Conservation (phyloP, 2,888 invertebrate species). For the Tholera decimalis region DNA sequence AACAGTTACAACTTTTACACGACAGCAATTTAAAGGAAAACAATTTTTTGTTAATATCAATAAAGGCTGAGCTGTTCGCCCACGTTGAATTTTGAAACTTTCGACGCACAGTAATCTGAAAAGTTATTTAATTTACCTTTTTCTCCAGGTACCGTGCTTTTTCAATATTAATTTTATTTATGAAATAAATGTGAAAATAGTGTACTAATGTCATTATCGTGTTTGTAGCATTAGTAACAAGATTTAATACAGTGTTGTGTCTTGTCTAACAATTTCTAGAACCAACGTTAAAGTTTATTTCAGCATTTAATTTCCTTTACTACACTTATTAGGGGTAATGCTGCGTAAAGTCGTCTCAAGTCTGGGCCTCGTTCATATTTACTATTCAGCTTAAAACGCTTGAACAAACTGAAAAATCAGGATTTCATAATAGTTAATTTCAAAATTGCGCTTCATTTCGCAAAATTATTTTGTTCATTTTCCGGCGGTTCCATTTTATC, state of each 20-base stretch:
- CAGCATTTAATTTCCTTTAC: conserved; percentile 46
- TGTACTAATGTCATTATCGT: neutral
- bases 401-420: conserved; percentile 14
- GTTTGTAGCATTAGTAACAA: neutral
- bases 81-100: neutral
- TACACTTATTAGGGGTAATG: conserved; percentile 22
- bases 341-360: conserved; percentile 29
- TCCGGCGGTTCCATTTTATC: conserved; percentile 22
- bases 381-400: conserved; percentile 19
- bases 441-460: conserved; percentile 21
- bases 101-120: neutral
- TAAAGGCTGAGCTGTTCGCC: neutral
- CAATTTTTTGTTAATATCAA: neutral
- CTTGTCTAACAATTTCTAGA: conserved; percentile 10
- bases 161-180: neutral
- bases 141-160: neutral
- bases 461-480: conserved; percentile 39
- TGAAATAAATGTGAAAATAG: neutral
- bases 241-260: neutral
- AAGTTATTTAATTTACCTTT: neutral
- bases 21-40: neutral
- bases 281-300: conserved; percentile 16
- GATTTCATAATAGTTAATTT: conserved; percentile 40
- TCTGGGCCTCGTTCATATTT: conserved; percentile 24
- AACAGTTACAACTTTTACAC: neutral